phyloP scores from a whole-genome alignment of 2,888 invertebrate genomes.

The Saturnia pavonia region DNA sequence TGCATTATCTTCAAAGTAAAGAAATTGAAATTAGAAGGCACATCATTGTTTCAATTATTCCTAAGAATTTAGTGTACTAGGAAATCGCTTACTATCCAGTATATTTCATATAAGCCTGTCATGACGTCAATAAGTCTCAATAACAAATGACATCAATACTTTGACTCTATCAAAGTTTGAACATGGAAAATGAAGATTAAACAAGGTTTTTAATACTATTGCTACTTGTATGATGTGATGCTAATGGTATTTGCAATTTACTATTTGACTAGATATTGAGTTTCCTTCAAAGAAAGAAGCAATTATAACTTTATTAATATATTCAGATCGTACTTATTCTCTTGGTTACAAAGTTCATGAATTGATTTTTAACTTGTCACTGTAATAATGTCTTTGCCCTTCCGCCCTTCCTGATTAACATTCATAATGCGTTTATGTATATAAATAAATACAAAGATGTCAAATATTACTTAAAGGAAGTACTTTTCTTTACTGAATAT shows the following conservation, averaged over 20 bases:
- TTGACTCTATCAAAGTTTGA: neutral
- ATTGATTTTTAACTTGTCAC: conserved; percentile 5
- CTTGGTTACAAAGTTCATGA: neutral
- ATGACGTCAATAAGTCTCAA: neutral
- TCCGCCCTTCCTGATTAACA: conserved; percentile 40
- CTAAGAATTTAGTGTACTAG: neutral
- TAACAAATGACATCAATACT: neutral
- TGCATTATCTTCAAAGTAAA: too few relatives aligned
- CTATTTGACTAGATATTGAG: neutral
- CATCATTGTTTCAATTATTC: neutral
- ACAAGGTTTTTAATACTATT: too few relatives aligned
- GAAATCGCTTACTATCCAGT: neutral
- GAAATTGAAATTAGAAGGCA: too few relatives aligned
- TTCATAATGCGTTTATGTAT: conserved; percentile 33
- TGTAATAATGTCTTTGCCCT: conserved; percentile 35
- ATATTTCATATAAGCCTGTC: neutral
- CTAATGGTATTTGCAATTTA: neutral
- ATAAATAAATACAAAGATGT: conserved; percentile 16
- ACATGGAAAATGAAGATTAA: neutral
- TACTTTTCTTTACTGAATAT: neutral
- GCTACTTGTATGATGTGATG: too few relatives aligned
- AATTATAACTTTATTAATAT: neutral
- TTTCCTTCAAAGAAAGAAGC: too few relatives aligned
- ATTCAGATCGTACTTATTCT: neutral
- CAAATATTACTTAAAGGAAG: conserved; percentile 8